Base-by-base conservation (phyloP, 1,140 invertebrate species). In the Aphaenogaster floridana region DNA sequence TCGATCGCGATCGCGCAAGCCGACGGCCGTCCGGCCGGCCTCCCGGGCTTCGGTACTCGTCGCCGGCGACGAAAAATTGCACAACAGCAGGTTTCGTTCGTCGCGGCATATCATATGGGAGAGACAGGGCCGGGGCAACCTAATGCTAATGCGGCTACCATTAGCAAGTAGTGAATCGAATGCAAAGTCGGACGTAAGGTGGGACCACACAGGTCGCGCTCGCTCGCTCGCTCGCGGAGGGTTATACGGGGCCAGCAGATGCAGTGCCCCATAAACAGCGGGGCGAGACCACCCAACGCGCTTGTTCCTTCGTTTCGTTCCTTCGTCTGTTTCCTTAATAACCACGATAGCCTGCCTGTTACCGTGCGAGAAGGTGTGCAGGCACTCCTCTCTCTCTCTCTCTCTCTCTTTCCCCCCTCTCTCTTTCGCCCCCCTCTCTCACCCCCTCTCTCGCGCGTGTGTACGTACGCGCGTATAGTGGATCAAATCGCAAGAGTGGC, bases 221-320 rank as follows among this genome's bases (percentile, higher is more conserved):
- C 50, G 54, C 72, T 76, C 54, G 77, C 76, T 77, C 52, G 64
- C 69, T 63, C 77, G 84, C 85, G 84, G 88, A 89, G 89, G 94
- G 93, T 92, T 93, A 92, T 94, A 93, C 93, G 91, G 93, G 92
- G 89, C 91, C 91, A 90, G 90, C 91, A 89, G 93, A 93, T 93
- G 93, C 94, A 93, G 92, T 95, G 93, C 93, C 92, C 94, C 95
- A 95, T 95, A 95, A 95, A 95, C 93, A 95, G 93, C 93, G 92
- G 93, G 92, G 91, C 88, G 88, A 92, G 94, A 95, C 95, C 95
- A 95, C 95, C 94, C 95, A 95, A 94, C 93, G 91, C 91, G 95
- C 86, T 87, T 91, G 86, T 89, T 91, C 87, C 86, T 89, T 88
- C 91, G 85, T 90, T 92, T 91, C 91, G 91, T 92, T 94, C 93